These are phyloP conservation scores for Patiria pectinifera DNA, from an alignment of 53 echinoderm and acorn worm genomes.

Conservation along the genomic window DNA sequence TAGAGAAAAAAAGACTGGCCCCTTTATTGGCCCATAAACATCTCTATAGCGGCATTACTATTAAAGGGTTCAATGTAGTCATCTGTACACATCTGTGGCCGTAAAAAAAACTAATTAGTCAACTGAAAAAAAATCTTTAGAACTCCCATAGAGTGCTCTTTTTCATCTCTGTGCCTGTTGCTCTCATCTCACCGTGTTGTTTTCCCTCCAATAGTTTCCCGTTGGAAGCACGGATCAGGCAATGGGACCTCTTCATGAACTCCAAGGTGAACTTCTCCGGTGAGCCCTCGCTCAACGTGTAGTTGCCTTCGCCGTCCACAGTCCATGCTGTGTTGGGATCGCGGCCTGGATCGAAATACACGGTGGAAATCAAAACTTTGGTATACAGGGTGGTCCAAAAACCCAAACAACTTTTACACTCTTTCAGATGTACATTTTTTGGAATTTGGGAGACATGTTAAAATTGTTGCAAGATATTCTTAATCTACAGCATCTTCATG, in stretches of 20 bases:
- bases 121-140: conserved; percentile 5
- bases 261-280: conserved; percentile 75
- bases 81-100: conserved; percentile 24
- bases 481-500: too few species aligned
- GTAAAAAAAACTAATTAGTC: conserved; percentile 14
- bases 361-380: neutral
- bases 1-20: neutral
- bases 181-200: conserved; percentile 75
- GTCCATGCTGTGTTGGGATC: conserved; percentile 56
- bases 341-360: conserved; percentile 39
- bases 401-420: too few species aligned
- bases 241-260: conserved; percentile 66
- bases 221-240: conserved; percentile 76
- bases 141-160: conserved; percentile 69
- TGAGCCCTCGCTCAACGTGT: conserved; percentile 30
- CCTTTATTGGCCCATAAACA: too few species aligned
- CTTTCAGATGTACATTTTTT: too few species aligned
- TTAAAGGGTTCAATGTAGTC: neutral
- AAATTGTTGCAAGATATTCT: too few species aligned
- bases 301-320: conserved; percentile 51
- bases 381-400: neutral
- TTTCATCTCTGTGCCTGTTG: conserved; percentile 54
- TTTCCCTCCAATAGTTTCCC: conserved; percentile 75
- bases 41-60: neutral
- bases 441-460: too few species aligned